These are phyloP conservation scores for Platycercus adscitus DNA, from an alignment of 2,113 vertebrate species.

Conservation along the genomic window DNA sequence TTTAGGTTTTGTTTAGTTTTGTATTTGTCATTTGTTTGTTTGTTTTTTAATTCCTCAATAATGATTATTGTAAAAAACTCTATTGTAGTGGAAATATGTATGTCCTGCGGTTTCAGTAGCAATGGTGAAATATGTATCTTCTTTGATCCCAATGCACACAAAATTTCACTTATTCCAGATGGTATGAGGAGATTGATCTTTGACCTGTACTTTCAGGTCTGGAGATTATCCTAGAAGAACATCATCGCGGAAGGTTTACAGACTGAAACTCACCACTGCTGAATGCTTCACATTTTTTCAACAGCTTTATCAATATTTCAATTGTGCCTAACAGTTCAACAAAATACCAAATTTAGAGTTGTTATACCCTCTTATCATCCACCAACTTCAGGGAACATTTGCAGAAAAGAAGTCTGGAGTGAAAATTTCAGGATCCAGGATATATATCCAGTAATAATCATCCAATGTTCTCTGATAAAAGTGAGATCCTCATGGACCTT, in stretches of 20 bases:
- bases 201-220: background rate
- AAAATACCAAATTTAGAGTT: background rate
- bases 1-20: background rate
- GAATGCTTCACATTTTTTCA: background rate
- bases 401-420: background rate
- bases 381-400: background rate
- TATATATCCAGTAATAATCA: background rate
- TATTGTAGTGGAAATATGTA: background rate
- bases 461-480: background rate
- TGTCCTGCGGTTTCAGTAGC: background rate
- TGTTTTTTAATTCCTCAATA: background rate
- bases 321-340: background rate
- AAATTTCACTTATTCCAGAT: background rate
- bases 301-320: background rate
- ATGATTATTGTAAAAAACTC: background rate
- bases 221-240: background rate
- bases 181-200: background rate
- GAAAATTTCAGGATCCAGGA: background rate
- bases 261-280: background rate
- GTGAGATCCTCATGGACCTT: background rate
- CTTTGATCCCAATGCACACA: background rate
- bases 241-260: background rate
- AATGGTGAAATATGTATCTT: background rate
- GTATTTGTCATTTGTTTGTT: background rate
- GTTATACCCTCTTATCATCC: background rate